Conservation (phyloP, 2,888 invertebrate species). For the Cecidostiba fungosa region DNA sequence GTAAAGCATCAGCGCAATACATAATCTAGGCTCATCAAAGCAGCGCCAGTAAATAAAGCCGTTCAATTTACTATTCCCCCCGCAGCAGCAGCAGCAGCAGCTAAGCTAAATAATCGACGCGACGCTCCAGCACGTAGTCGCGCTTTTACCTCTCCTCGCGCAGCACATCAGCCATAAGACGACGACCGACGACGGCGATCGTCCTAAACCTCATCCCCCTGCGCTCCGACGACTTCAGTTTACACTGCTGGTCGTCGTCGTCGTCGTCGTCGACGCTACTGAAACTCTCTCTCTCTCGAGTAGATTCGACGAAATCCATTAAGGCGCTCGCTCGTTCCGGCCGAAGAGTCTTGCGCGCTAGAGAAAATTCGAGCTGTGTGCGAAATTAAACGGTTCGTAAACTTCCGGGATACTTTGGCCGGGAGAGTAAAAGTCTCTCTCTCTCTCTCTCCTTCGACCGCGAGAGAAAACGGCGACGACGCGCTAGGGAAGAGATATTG, state of each 20-base stretch:
- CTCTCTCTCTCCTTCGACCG: constrained; percentile 2
- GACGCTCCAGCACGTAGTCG: constrained; percentile 15
- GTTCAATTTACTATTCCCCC: not conserved
- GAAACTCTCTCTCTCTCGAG: constrained; percentile 45
- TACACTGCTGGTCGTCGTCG: constrained; percentile 19
- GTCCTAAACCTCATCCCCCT: constrained; percentile 11
- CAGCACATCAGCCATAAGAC: not conserved
- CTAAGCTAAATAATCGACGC: not conserved
- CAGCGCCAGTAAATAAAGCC: constrained; percentile 2
- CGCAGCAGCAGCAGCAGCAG: not conserved
- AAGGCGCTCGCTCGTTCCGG: constrained; percentile 51
- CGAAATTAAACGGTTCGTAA: constrained; percentile 64
- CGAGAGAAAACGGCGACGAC: constrained; percentile 17
- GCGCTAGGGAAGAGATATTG: constrained; percentile 9
- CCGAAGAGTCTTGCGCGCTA: constrained; percentile 10
- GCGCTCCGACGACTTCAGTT: constrained; percentile 12
- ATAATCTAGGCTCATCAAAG: not conserved
- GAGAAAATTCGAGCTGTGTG: constrained; percentile 18
- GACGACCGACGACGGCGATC: constrained; percentile 3
- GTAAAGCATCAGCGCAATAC: not conserved
- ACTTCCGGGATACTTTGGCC: constrained; percentile 62
- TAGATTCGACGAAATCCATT: constrained; percentile 63
- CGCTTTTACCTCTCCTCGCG: too few relatives aligned
- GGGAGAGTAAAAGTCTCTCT: constrained; percentile 42
- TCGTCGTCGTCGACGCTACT: constrained; percentile 3